Conservation (phyloP, 2,888 invertebrate genomes). For the Gonocerus acuteangulatus region DNA sequence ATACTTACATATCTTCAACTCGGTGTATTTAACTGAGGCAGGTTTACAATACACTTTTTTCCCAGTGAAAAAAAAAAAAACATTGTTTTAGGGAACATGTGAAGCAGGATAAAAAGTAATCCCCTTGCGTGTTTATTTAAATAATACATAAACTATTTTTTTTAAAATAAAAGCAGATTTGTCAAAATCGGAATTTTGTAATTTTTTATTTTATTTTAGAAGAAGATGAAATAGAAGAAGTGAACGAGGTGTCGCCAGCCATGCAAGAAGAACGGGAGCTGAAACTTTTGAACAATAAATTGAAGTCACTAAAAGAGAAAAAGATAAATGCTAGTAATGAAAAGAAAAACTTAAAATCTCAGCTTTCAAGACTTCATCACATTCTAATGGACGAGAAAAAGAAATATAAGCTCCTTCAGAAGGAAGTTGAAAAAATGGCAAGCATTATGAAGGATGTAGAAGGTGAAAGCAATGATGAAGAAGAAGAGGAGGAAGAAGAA, state of each 20-base stretch:
- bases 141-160: no score
- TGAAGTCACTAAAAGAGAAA: constrained; percentile 52
- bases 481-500: constrained; percentile 54
- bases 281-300: constrained; percentile 53
- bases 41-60: no score
- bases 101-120: no score
- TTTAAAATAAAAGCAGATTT: no score
- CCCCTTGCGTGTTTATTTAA: no score
- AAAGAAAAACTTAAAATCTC: constrained; percentile 65
- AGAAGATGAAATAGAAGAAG: constrained; percentile 42
- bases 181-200: no score
- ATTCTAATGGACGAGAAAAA: constrained; percentile 71
- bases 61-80: no score
- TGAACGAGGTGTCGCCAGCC: constrained; percentile 52
- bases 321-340: constrained; percentile 68
- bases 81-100: no score
- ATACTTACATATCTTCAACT: no score
- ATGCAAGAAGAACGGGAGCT: constrained; percentile 58
- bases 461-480: constrained; percentile 61
- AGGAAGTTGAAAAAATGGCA: constrained; percentile 87
- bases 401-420: constrained; percentile 73
- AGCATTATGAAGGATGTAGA: constrained; percentile 74
- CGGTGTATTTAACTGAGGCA: no score
- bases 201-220: constrained; percentile 13
- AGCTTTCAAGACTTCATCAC: constrained; percentile 72